Evolutionary conservation across 2,113 vertebrate genomes (phyloP).

Genomic region (Tichodroma muraria): DNA sequence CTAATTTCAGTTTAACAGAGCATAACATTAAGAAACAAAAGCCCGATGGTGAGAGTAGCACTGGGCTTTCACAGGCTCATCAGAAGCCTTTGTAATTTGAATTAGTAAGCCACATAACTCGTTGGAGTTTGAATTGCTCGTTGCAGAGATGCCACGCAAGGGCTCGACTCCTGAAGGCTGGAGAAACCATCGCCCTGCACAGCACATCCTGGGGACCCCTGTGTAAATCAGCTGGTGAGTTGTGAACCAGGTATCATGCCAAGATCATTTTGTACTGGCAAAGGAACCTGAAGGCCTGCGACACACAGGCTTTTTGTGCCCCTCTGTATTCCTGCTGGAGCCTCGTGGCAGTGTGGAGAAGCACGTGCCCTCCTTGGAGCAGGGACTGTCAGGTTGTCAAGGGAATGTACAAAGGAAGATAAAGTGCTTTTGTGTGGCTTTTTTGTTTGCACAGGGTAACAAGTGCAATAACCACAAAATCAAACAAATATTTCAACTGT

Average conservation of each 20-base stretch:
- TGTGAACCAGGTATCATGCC: background rate
- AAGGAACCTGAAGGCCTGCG: background rate
- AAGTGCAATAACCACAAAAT: background rate
- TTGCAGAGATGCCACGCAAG: constrained; percentile 35
- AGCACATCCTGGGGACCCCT: constrained; percentile 58
- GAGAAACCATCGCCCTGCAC: background rate
- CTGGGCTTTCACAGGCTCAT: background rate
- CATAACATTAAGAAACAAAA: background rate
- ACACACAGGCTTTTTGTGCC: background rate
- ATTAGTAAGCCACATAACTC: background rate
- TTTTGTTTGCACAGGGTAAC: background rate
- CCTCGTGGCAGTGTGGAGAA: background rate
- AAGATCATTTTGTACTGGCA: background rate
- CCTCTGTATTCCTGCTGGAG: background rate
- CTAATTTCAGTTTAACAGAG: background rate
- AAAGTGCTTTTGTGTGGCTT: background rate
- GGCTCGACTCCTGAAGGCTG: background rate
- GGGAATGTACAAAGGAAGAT: background rate
- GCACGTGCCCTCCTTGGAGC: background rate
- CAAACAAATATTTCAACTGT: background rate
- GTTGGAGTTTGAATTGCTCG: background rate
- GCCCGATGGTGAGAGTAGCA: background rate
- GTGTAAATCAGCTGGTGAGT: constrained; percentile 27
- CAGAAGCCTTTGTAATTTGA: background rate
- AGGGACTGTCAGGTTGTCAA: background rate